Evolutionary conservation across 2,797 vertebrate genomes (phyloP), one percentile per base, ranked within the genome.

Genomic region (Geotrypetes seraphini): DNA sequence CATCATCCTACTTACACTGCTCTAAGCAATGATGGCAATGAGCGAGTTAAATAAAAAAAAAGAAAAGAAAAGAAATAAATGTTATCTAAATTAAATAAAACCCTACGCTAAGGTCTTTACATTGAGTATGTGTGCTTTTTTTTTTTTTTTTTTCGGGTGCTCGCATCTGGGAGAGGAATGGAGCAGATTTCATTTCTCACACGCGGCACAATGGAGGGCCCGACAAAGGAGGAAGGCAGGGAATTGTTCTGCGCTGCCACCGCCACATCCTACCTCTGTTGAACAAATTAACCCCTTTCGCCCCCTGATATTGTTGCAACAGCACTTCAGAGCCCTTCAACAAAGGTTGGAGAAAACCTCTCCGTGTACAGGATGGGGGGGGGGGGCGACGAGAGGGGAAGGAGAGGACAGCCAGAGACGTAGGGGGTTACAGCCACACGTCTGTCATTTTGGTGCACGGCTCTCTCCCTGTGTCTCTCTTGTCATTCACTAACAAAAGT

Each of bases 111-210:
- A 19, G 31, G 39, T 19, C 12, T 16, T 9, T 0, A 1, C 25
- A 41, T 1, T 53, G 50, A 44, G 40, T 47, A 43, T 25, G 11
- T 32, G 36, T 22, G 48, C 0, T 1, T n/a, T 11, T 13, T n/a
- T n/a, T n/a, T n/a, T n/a, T n/a, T 39, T n/a, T n/a, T n/a, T n/a
- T n/a, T 60, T 53, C 57, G 68, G 46, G 63, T 20, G 50, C 45
- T 67, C 54, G 71, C 71, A 63, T 71, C 71, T 71, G 70, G 63
- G 68, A 63, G 60, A 43, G 63, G 59, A 47, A 68, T 57, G 62
- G 70, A 73, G 60, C 78, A 82, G 79, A 76, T 78, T 81, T 79
- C 70, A 63, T 69, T 75, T 66, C 78, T 84, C 76, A 75, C 79
- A 83, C 67, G 50, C 62, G 57, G 62, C 74, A 83, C 78, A 85